These are phyloP conservation scores for Rhagium mordax DNA, from an alignment of 2,888 invertebrate species.

Conservation along the genomic window DNA sequence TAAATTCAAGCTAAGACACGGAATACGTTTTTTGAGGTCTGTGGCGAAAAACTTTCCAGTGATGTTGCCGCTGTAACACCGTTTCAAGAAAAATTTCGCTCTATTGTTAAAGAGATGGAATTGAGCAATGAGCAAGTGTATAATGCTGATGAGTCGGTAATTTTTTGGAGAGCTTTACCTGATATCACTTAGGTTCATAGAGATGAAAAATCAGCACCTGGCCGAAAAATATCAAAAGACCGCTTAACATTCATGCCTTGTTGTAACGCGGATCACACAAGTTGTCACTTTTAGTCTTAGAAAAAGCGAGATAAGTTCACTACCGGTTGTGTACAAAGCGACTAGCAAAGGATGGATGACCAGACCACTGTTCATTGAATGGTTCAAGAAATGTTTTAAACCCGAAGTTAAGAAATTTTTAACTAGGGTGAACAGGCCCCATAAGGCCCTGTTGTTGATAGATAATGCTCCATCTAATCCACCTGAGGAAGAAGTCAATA, in stretches of 20 bases:
- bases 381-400: conserved; percentile 6
- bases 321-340: conserved; percentile 28
- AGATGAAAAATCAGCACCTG: conserved; percentile 46
- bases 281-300: conserved; percentile 42
- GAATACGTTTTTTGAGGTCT: conserved; percentile 47
- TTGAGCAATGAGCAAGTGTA: conserved; percentile 45
- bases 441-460: neutral
- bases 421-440: neutral
- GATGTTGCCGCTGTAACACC: conserved; percentile 40
- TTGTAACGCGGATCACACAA: conserved; percentile 46
- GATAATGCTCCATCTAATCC: neutral
- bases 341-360: conserved; percentile 32
- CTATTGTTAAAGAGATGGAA: conserved; percentile 36
- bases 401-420: neutral
- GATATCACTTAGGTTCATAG: conserved; percentile 42
- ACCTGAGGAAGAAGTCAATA: neutral
- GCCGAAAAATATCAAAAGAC: conserved; percentile 44
- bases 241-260: conserved; percentile 47
- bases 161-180: conserved; percentile 48
- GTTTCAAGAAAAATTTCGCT: conserved; percentile 36
- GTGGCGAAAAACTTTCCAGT: conserved; percentile 51
- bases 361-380: neutral
- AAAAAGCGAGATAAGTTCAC: no score
- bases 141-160: conserved; percentile 50
- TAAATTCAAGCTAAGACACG: conserved; percentile 50